These are phyloP conservation scores for Sciurus niger DNA, from an alignment of 2,113 vertebrate genomes.

Conservation along the genomic window DNA sequence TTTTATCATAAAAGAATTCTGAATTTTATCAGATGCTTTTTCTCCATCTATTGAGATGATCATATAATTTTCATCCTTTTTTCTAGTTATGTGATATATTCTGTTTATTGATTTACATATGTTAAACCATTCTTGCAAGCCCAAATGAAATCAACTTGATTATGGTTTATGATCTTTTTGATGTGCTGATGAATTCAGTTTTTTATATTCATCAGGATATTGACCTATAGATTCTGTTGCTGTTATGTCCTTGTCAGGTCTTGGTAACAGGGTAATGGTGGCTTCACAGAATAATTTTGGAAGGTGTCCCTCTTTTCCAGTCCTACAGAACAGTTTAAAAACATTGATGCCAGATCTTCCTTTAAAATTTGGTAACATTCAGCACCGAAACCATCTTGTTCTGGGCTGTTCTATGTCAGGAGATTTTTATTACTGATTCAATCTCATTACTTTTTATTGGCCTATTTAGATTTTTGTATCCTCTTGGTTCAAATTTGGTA, in stretches of 20 bases:
- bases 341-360: neutral
- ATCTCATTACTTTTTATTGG: neutral
- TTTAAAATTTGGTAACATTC: neutral
- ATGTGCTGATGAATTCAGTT: neutral
- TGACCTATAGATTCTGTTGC: neutral
- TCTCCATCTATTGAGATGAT: neutral
- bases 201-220: neutral
- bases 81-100: neutral
- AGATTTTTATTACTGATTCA: neutral
- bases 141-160: neutral
- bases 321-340: neutral
- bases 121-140: neutral
- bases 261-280: neutral
- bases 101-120: neutral
- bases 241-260: neutral
- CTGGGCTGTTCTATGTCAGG: neutral
- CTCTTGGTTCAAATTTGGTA: neutral
- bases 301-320: neutral
- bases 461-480: neutral
- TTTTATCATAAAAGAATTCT: neutral
- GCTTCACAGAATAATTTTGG: neutral
- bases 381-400: neutral
- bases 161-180: neutral
- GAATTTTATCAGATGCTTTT: neutral
- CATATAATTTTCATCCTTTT: neutral